phyloP scores from a whole-genome alignment of 1,140 invertebrate species.

The Eriocheir sinensis region DNA sequence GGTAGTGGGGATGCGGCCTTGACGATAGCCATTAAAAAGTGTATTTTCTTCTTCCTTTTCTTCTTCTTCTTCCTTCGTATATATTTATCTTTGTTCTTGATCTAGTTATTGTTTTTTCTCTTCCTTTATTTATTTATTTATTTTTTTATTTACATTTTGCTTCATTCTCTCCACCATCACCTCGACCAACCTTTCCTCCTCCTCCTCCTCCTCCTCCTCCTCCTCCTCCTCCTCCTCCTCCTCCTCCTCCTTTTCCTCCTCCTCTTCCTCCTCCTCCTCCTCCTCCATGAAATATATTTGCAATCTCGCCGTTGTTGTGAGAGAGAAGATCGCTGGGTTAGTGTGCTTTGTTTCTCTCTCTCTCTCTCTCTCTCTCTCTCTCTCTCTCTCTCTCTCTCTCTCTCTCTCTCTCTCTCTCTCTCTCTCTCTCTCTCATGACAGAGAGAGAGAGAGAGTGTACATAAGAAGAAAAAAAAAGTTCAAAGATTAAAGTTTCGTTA shows the following conservation, averaged over 20 bases:
- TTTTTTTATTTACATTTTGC: background rate
- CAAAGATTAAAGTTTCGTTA: too few species aligned
- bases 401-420: conserved; percentile 27
- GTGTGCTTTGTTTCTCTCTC: conserved; percentile 17
- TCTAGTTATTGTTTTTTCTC: background rate
- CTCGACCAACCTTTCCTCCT: background rate
- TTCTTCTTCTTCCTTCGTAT: background rate
- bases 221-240: background rate
- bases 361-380: conserved; percentile 44
- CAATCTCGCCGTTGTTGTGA: too few species aligned
- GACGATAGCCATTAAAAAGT: background rate
- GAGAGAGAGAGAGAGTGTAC: too few species aligned
- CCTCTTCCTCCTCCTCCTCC: background rate
- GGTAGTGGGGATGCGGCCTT: background rate
- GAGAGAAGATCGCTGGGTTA: too few species aligned
- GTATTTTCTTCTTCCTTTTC: background rate
- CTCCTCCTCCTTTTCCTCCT: conserved; percentile 37
- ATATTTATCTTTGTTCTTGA: background rate
- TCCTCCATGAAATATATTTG: background rate
- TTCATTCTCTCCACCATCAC: background rate
- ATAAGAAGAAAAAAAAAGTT: too few species aligned
- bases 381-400: conserved; percentile 55
- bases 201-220: background rate
- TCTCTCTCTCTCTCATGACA: background rate
- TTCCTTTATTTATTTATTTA: background rate